Evolutionary conservation across 2,113 vertebrate genomes (phyloP).

Genomic region (Osmerus eperlanus): DNA sequence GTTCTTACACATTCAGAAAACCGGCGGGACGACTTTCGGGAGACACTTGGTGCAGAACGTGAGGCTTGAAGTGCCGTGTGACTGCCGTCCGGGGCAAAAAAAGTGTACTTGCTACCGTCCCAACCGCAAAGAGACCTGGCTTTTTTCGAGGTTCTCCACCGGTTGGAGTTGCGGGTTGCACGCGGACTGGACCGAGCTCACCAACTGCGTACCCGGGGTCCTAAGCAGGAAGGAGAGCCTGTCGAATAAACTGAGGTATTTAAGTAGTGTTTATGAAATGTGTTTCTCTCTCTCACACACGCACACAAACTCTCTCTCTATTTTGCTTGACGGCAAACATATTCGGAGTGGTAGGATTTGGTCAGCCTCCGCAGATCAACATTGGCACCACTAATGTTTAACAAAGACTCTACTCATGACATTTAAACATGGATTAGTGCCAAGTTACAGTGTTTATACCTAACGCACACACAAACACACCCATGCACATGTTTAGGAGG

Average conservation of each 20-base stretch:
- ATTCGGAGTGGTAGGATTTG: no score
- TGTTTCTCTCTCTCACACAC: constrained; percentile 37
- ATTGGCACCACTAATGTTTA: no score
- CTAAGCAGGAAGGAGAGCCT: constrained; percentile 90
- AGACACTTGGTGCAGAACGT: constrained; percentile 97
- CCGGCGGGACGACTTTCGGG: constrained; percentile 96
- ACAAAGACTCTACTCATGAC: no score
- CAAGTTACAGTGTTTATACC: no score
- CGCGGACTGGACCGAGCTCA: constrained; percentile 99
- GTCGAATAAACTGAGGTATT: constrained; percentile 82
- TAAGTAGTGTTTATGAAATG: constrained; percentile 1
- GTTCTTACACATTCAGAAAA: constrained; percentile 98
- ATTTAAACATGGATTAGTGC: no score
- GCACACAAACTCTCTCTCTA: neutral
- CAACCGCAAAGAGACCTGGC: constrained; percentile 95
- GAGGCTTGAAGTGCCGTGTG: constrained; percentile 93
- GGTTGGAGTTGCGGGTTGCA: constrained; percentile 99
- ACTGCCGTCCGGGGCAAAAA: constrained; percentile 97
- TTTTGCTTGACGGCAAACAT: no score
- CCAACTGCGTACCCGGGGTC: constrained; percentile 94
- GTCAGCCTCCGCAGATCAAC: no score
- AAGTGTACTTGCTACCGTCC: constrained; percentile 99
- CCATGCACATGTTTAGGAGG: no score
- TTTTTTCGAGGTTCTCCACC: constrained; percentile 98
- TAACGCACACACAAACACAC: no score